Evolutionary conservation across 2,888 invertebrate genomes (phyloP).

Genomic region (Drosophila subsilvestris): DNA sequence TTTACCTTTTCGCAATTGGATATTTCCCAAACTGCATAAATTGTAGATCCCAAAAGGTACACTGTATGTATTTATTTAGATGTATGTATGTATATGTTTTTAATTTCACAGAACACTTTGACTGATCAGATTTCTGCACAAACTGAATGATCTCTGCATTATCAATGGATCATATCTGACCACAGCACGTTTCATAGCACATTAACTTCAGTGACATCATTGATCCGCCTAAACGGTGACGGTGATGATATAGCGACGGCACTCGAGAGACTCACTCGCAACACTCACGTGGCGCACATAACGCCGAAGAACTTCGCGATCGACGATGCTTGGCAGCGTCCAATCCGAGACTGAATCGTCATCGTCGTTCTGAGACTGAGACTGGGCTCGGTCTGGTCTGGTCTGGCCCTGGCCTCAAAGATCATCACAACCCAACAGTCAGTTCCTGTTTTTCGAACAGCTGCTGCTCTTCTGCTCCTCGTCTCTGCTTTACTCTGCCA

Average conservation of each 20-base stretch:
- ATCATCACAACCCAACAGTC: slow-evolving; percentile 57
- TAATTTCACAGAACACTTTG: not conserved
- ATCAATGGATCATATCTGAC: slow-evolving; percentile 10
- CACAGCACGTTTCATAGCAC: slow-evolving; percentile 1
- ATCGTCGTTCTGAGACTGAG: slow-evolving; percentile 74
- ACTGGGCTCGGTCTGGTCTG: slow-evolving; percentile 60
- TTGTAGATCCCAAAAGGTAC: not conserved
- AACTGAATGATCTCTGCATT: slow-evolving; percentile 15
- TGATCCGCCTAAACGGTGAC: slow-evolving; percentile 1
- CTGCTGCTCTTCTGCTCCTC: slow-evolving; percentile 55
- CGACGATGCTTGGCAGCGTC: slow-evolving; percentile 80
- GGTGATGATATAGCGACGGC: slow-evolving; percentile 30
- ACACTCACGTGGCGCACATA: slow-evolving; percentile 33
- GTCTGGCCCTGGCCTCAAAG: slow-evolving; percentile 74
- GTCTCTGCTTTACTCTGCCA: slow-evolving; percentile 32
- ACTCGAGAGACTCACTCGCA: slow-evolving; percentile 6
- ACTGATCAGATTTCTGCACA: slow-evolving; percentile 10
- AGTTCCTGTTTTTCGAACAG: slow-evolving; percentile 67
- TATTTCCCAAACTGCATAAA: slow-evolving; percentile 40
- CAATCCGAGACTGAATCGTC: slow-evolving; percentile 81
- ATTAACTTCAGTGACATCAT: slow-evolving; percentile 7
- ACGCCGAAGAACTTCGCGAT: slow-evolving; percentile 29
- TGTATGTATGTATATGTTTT: slow-evolving; percentile 12
- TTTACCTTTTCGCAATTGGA: slow-evolving; percentile 36
- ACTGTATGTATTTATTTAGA: slow-evolving; percentile 9